Evolutionary conservation across 1,140 invertebrate genomes (phyloP).

Genomic region (Aphis craccivora): DNA sequence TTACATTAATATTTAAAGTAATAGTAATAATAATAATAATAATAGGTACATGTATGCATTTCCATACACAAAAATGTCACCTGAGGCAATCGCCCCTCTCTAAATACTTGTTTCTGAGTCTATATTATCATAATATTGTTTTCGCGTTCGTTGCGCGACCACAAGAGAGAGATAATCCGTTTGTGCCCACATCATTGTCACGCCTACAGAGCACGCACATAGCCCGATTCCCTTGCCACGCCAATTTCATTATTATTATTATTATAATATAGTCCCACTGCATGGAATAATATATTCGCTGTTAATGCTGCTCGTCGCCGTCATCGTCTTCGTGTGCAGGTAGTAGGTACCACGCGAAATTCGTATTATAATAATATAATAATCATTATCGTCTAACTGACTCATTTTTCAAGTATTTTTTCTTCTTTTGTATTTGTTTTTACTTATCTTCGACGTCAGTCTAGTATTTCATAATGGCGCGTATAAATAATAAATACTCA

Average conservation of each 20-base stretch:
- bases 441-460: neutral
- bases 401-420: constrained; percentile 38
- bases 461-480: neutral
- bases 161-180: constrained; percentile 25
- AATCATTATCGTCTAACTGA: neutral
- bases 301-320: neutral
- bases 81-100: neutral
- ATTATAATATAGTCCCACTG: neutral
- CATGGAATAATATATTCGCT: neutral
- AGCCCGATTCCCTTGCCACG: neutral
- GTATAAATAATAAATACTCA: neutral
- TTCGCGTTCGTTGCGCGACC: neutral
- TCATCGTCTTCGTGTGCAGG: neutral
- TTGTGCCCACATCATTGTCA: constrained; percentile 34
- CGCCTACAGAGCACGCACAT: neutral
- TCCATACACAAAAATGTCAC: neutral
- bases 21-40: neutral
- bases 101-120: neutral
- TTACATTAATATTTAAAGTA: neutral
- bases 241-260: constrained; percentile 1
- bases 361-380: neutral
- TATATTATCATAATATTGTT: neutral
- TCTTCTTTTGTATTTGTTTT: neutral
- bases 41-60: neutral
- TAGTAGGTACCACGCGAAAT: neutral